Base-by-base conservation (phyloP, 1,140 invertebrate species). In the Drosophila teissieri region DNA sequence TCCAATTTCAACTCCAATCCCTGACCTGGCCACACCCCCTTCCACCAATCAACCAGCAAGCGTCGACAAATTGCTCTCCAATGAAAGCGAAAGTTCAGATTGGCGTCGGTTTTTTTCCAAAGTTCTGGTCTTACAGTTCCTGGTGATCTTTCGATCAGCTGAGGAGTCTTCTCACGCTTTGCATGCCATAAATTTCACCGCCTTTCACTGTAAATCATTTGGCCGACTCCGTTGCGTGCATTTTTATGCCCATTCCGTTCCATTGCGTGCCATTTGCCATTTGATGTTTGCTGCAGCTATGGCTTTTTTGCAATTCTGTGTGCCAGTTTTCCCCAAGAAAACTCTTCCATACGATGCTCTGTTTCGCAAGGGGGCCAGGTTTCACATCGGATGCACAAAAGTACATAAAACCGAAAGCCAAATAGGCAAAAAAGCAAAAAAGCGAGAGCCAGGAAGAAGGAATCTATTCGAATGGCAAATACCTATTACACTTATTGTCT, bases 141-240 rank as follows among this genome's bases (percentile, higher is more conserved):
- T 61, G 54, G 27, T 22, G 12, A 51, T 39, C 48, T 49, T 7
- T n/a, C 15, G n/a, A 7, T 27, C 6, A 12, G 22, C 24, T 11
- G 3, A 34, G 36, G 15, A 24, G 37, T 39, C 56, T 81, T 85
- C 82, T 86, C 74, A 88, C 78, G 83, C 83, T 86, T 75, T 81
- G 69, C 78, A 85, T 86, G 73, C 81, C 74, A 78, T 88, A 82
- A 86, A 86, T 85, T 85, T 85, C 82, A 85, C 82, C 80, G 78
- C 82, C 82, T 85, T 85, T 85, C 82, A 85, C 82, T 85, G 73
- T 78, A 85, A 82, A 86, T 85, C 81, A 85, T 86, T 86, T 86
- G 78, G 64, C 40, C 74, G 49, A 86, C 63, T 81, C 81, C 78
- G 78, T 84, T 86, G 81, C 75, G 73, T 85, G 82, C 78, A 85